Evolutionary conservation across 2,113 vertebrate species (phyloP), one percentile per base, ranked within the genome.

Genomic region (Taurulus bubalis): DNA sequence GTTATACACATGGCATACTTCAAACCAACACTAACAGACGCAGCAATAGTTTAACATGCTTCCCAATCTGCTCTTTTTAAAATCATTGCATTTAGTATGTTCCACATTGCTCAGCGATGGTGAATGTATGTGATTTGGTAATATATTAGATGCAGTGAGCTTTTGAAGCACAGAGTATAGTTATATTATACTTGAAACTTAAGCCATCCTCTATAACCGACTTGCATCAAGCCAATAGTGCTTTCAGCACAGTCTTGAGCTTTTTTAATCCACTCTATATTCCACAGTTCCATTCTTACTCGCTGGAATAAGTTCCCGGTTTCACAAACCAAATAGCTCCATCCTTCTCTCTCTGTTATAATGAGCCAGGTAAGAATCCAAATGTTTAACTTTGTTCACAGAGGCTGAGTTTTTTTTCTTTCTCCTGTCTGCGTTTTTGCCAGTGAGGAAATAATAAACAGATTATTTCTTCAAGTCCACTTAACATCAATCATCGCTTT

Each of bases 391-490:
- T 65, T 24, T 53, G 26, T 51, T 83, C 59, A 75, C 26, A 14
- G 30, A 64, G 0, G 4, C 20, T 28, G 58, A 81, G 30, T 28
- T 0, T 11, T 55, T 24, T 47, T 60, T 70, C 30, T 38, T 79
- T 80, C 78, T 3, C 49, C 58, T 78, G 85, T 87, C 74, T 86
- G 79, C 88, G 73, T 47, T 22, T 82, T 59, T 77, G 84, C 86
- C 88, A 89, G 69, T 55, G n/a, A 4, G 84, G 87, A 92, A 88
- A 92, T 83, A 83, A 53, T 87, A 86, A 91, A 89, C 84, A 85
- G 55, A 90, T 84, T 86, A 83, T 85, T 83, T 89, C 32, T 40
- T 85, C 24, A 8, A 77, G 72, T 83, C 70, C 74, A 87, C 56
- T 87, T 64, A 78, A 80, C 66, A 84, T 60, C 76, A 87, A 55